Conservation (phyloP, 2,113 vertebrate species). For the Rhinoptilus africanus region DNA sequence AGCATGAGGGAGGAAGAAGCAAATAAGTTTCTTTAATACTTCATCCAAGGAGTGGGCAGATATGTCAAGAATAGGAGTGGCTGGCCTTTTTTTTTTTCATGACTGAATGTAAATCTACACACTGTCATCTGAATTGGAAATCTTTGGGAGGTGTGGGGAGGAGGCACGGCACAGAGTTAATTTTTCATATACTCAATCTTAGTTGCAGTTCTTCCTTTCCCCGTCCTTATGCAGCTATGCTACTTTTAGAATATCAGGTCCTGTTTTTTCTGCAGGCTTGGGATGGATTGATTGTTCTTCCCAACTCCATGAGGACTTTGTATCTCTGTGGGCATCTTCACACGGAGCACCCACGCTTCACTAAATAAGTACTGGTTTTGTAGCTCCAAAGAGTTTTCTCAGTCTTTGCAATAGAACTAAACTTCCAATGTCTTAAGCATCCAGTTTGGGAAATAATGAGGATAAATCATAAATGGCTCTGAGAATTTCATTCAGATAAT, state of each 20-base stretch:
- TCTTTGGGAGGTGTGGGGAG: neutral
- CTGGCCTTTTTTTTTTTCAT: neutral
- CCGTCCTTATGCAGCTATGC: neutral
- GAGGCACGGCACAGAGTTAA: neutral
- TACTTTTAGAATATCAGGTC: neutral
- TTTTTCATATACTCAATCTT: neutral
- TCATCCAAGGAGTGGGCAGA: neutral
- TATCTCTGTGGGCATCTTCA: neutral
- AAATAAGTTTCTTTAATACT: neutral
- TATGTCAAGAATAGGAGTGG: neutral
- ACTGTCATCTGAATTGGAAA: neutral
- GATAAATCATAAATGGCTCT: neutral
- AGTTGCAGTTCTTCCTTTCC: neutral
- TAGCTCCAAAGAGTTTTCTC: neutral
- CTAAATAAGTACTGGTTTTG: neutral
- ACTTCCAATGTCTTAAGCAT: neutral
- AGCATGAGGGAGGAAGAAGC: neutral
- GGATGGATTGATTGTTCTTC: neutral
- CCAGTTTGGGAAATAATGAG: neutral
- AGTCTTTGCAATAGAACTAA: neutral
- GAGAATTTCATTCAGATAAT: neutral
- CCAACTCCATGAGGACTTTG: neutral
- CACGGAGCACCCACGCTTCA: rapidly evolving
- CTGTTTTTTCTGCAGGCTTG: neutral
- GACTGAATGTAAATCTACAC: neutral